Percentiles rank a stretch among this genome's conserved stretches.
Conservation (phyloP, 2,888 invertebrate genomes). For the Lomographa bimaculata region DNA sequence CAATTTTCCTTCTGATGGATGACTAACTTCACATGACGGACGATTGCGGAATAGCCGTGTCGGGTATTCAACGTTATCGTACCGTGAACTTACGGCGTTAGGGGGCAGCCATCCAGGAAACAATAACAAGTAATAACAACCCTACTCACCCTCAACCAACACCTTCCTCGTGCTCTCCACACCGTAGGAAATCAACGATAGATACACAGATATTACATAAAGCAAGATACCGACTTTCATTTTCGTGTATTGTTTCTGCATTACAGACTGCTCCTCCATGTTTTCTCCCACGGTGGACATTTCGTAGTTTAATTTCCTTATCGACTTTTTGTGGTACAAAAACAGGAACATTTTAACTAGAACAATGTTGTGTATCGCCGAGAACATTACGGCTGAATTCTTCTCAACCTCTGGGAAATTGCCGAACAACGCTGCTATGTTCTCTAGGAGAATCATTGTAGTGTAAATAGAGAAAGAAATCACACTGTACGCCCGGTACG, state of each 20-base stretch:
- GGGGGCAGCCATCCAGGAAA: slow-evolving; percentile 25
- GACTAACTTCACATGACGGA: slow-evolving; percentile 24
- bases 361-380: slow-evolving; percentile 70
- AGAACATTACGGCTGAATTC: slow-evolving; percentile 71
- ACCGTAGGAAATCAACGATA: slow-evolving; percentile 62
- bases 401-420: slow-evolving; percentile 68
- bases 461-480: slow-evolving; percentile 61
- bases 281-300: slow-evolving; percentile 59
- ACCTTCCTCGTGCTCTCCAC: slow-evolving; percentile 61
- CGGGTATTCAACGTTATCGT: slow-evolving; percentile 16
- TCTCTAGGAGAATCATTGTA: slow-evolving; percentile 67
- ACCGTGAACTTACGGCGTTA: slow-evolving; percentile 8
- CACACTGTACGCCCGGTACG: slow-evolving; percentile 53
- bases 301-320: slow-evolving; percentile 65
- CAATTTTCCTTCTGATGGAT: slow-evolving; percentile 18
- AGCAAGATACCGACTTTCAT: slow-evolving; percentile 57
- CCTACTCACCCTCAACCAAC: slow-evolving; percentile 56
- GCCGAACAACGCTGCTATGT: slow-evolving; percentile 64
- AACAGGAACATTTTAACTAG: slow-evolving; percentile 65
- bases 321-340: slow-evolving; percentile 62
- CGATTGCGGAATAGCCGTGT: slow-evolving; percentile 18
- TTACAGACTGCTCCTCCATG: slow-evolving; percentile 56
- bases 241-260: slow-evolving; percentile 63
- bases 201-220: slow-evolving; percentile 64
- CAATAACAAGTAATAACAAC: slow-evolving; percentile 16